Conservation (phyloP, 1,140 invertebrate species). For the Anadara kagoshimensis region DNA sequence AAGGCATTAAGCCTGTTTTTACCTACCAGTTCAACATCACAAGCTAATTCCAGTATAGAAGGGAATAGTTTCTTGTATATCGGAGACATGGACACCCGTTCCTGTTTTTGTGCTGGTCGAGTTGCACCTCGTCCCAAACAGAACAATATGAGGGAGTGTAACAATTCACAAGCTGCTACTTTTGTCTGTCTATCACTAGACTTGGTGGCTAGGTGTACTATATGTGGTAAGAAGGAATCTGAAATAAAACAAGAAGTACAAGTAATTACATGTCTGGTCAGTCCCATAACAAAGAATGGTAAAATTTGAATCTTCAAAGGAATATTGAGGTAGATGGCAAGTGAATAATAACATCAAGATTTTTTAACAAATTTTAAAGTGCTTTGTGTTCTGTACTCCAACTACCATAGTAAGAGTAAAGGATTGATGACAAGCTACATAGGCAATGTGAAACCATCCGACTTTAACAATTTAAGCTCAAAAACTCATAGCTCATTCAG, state of each 20-base stretch:
- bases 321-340: too few species aligned
- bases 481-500: too few species aligned
- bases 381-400: too few species aligned
- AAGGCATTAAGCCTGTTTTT: background rate
- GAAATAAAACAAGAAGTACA: conserved; percentile 35
- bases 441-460: too few species aligned
- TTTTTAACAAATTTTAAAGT: too few species aligned
- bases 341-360: background rate
- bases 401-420: too few species aligned
- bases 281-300: too few species aligned
- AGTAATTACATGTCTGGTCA: too few species aligned
- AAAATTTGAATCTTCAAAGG: too few species aligned
- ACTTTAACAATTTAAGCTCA: too few species aligned
- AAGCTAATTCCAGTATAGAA: conserved; percentile 78
- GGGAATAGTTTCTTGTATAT: conserved; percentile 73
- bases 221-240: conserved; percentile 80
- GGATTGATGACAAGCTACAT: too few species aligned
- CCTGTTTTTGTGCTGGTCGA: conserved; percentile 54
- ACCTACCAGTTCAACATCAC: conserved; percentile 79
- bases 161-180: conserved; percentile 82
- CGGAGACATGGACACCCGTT: conserved; percentile 60
- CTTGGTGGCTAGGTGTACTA: conserved; percentile 79
- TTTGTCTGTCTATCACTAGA: conserved; percentile 81
- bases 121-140: conserved; percentile 78
- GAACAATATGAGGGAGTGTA: conserved; percentile 80